Percentiles rank a stretch among this genome's conserved stretches.
These are phyloP conservation scores for Megalurothrips usitatus DNA, from an alignment of 2,888 invertebrate genomes.

Conservation along the genomic window DNA sequence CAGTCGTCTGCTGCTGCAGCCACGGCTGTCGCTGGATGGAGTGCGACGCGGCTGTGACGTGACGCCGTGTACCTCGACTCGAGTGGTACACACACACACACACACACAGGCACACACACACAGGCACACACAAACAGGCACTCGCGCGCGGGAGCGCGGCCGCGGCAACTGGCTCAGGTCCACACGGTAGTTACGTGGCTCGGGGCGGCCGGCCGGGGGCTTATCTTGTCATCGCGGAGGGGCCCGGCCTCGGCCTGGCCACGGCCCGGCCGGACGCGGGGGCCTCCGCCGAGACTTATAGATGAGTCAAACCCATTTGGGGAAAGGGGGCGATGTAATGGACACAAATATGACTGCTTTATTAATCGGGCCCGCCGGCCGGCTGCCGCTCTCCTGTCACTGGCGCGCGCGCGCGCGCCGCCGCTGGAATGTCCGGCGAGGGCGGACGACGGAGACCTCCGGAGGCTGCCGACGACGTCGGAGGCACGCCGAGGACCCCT, in stretches of 20 bases:
- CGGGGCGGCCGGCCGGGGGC: neutral
- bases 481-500: too few species aligned
- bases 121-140: too few species aligned
- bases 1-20: too few species aligned
- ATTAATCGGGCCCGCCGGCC: neutral
- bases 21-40: neutral
- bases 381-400: neutral
- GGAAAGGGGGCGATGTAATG: conserved; percentile 9
- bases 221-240: conserved; percentile 11
- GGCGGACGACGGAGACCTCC: neutral
- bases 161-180: too few species aligned
- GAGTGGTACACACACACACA: too few species aligned
- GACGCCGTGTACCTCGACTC: neutral
- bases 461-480: too few species aligned
- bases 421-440: neutral
- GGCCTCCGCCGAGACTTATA: neutral
- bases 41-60: neutral
- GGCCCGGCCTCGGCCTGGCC: neutral
- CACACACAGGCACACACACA: too few species aligned
- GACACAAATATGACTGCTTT: conserved; percentile 26
- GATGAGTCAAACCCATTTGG: neutral
- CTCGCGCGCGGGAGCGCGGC: too few species aligned
- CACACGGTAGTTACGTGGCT: too few species aligned
- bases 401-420: neutral
- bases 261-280: neutral